These are phyloP conservation scores for Hetaerina titia DNA, from an alignment of 2,888 invertebrate species.

Conservation along the genomic window DNA sequence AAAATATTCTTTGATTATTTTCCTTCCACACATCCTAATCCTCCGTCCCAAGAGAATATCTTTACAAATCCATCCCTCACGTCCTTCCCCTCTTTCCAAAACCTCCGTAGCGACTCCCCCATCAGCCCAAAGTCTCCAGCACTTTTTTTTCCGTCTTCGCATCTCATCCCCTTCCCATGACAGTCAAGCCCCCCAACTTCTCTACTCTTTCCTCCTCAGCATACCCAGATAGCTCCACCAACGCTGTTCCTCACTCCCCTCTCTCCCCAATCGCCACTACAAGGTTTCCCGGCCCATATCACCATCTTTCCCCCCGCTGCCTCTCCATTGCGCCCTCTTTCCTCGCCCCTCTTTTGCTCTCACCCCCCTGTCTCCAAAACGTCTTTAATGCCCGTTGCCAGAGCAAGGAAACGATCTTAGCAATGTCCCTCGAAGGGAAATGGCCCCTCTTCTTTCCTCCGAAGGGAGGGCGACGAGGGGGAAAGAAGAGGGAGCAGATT, in stretches of 20 bases:
- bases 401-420: constrained; percentile 61
- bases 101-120: neutral
- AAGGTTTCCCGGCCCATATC: neutral
- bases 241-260: too few relatives aligned
- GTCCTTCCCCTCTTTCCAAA: neutral
- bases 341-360: neutral
- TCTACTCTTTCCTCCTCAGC: neutral
- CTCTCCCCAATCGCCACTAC: neutral
- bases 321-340: neutral
- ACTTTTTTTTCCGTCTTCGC: too few relatives aligned
- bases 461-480: neutral
- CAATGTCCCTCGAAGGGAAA: constrained; percentile 38
- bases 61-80: neutral
- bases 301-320: neutral
- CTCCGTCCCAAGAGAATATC: neutral
- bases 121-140: too few relatives aligned
- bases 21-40: neutral
- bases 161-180: neutral
- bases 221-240: neutral
- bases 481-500: neutral
- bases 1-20: neutral
- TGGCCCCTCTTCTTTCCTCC: neutral
- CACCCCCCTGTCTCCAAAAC: neutral
- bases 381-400: constrained; percentile 44
- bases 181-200: neutral